A percentile compares a stretch with the other conserved stretches of the same genome.
Evolutionary conservation across 2,113 vertebrate genomes (phyloP).

Genomic region (Nothoprocta perdicaria): DNA sequence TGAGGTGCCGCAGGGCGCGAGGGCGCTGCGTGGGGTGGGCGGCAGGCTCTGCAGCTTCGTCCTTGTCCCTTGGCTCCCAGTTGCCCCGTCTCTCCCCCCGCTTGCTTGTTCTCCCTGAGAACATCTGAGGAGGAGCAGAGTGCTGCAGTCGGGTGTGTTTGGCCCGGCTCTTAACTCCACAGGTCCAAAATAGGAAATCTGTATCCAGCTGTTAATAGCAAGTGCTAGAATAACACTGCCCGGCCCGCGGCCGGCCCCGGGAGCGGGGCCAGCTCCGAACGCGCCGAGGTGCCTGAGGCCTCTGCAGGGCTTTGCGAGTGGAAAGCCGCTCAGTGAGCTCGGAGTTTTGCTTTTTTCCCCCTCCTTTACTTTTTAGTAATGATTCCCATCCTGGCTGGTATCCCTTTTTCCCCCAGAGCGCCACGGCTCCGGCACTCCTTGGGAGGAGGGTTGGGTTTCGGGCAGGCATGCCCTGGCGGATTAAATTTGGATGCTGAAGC

Average conservation of each 20-base stretch:
- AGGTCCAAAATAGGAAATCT: constrained; percentile 56
- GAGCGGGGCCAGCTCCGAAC: accelerated
- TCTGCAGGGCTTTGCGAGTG: accelerated
- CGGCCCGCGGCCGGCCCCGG: not conserved
- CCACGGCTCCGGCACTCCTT: accelerated
- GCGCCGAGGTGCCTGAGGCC: not conserved
- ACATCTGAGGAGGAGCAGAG: accelerated
- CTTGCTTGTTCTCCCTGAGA: not conserved
- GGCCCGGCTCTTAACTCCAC: not conserved
- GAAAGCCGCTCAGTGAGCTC: not conserved
- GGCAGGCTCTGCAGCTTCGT: not conserved
- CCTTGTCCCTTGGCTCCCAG: not conserved
- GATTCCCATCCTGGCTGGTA: not conserved
- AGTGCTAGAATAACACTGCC: not conserved
- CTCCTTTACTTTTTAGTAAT: not conserved
- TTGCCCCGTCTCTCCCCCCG: not conserved
- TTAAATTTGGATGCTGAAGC: accelerated
- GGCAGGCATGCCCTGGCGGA: accelerated
- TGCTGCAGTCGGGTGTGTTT: not conserved
- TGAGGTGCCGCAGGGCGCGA: not conserved
- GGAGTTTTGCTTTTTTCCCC: not conserved
- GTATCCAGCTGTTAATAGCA: not conserved
- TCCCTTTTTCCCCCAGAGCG: not conserved
- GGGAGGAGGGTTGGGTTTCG: not conserved
- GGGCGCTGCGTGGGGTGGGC: too few relatives aligned